A percentile compares a stretch with the other conserved stretches of the same genome.
Evolutionary conservation across 2,113 vertebrate species (phyloP).

Genomic region (Suncus etruscus): DNA sequence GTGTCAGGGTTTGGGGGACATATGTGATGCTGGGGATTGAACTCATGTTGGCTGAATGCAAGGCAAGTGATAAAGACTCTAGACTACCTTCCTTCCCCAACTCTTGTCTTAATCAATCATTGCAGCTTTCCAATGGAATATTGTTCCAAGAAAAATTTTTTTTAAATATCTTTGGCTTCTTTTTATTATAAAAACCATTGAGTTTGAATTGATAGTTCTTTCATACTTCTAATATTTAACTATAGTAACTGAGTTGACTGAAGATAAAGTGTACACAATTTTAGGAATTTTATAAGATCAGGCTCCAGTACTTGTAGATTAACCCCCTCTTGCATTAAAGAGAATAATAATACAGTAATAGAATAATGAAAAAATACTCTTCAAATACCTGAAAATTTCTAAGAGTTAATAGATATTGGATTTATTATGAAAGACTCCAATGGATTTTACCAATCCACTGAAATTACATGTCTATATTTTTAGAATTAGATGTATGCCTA

Average conservation of each 20-base stretch:
- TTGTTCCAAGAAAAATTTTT: constrained; percentile 16
- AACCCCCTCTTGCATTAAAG: neutral
- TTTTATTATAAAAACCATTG: neutral
- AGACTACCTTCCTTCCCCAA: neutral
- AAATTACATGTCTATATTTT: neutral
- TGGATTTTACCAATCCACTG: neutral
- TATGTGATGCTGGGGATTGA: no score
- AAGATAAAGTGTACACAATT: neutral
- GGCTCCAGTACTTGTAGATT: neutral
- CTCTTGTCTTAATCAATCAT: constrained; percentile 8
- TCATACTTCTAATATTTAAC: constrained; percentile 18
- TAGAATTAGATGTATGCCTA: neutral
- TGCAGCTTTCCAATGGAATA: neutral
- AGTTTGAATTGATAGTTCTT: neutral
- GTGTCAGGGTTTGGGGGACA: no score
- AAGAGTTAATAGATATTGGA: neutral
- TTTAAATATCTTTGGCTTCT: neutral
- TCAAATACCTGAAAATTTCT: neutral
- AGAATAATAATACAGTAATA: neutral
- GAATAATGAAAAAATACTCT: neutral
- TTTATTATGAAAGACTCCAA: neutral
- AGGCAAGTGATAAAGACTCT: no score
- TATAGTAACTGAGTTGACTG: constrained; percentile 5
- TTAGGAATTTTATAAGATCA: neutral
- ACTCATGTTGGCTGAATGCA: no score